A percentile compares a stretch with the other conserved stretches of the same genome.
These are phyloP conservation scores for Gavia stellata DNA, from an alignment of 2,113 vertebrate genomes.

Conservation along the genomic window DNA sequence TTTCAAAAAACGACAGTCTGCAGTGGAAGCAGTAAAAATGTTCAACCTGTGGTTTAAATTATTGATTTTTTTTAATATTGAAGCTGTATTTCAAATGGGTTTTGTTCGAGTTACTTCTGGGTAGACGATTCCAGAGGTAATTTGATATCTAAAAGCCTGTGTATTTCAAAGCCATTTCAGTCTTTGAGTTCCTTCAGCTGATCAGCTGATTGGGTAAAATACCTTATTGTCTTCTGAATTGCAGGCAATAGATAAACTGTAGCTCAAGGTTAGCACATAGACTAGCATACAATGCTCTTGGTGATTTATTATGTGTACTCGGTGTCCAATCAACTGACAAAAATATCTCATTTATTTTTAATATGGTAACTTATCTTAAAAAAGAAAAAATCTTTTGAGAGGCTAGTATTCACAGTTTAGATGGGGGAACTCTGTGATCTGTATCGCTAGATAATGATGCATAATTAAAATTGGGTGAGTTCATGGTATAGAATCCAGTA, in stretches of 20 bases:
- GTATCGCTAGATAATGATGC: background rate
- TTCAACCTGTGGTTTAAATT: conserved; percentile 82
- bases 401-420: background rate
- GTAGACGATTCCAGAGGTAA: conserved; percentile 72
- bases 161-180: conserved; percentile 68
- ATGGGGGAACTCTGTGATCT: background rate
- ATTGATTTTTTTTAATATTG: conserved; percentile 83
- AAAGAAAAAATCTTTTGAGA: conserved; percentile 28
- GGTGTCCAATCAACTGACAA: conserved; percentile 64
- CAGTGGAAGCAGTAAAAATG: conserved; percentile 76
- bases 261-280: conserved; percentile 50
- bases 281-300: conserved; percentile 62
- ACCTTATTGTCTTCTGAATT: conserved; percentile 66
- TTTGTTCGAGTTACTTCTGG: conserved; percentile 75
- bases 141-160: conserved; percentile 73
- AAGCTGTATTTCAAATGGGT: conserved; percentile 80
- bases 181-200: conserved; percentile 65
- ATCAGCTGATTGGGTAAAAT: conserved; percentile 68
- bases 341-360: conserved; percentile 66
- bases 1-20: conserved; percentile 76
- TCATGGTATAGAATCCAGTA: background rate
- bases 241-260: conserved; percentile 50
- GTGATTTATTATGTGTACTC: conserved; percentile 75
- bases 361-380: conserved; percentile 51
- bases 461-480: background rate